phyloP scores from a whole-genome alignment of 2,888 invertebrate genomes.

The Hydriomena furcata region DNA sequence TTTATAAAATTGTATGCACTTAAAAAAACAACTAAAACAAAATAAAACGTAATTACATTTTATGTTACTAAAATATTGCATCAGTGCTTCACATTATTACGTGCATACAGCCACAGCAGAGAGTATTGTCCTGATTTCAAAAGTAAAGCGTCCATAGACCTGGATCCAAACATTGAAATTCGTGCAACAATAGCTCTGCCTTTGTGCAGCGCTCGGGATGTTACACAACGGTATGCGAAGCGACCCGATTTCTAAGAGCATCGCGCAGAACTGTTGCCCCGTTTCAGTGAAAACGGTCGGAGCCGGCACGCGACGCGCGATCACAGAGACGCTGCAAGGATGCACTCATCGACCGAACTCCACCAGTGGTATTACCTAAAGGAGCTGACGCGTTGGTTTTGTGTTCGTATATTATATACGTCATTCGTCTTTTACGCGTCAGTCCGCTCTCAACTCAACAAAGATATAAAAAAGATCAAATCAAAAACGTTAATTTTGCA shows the following conservation, averaged over 20 bases:
- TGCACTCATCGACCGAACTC: conserved; percentile 5
- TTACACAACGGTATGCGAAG: conserved; percentile 49
- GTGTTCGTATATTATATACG: no score
- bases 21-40: no score
- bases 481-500: no score
- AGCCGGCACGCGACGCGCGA: conserved; percentile 40
- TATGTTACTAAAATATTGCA: background rate
- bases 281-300: conserved; percentile 53
- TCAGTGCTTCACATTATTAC: background rate
- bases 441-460: no score
- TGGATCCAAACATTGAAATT: conserved; percentile 29
- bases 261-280: conserved; percentile 44
- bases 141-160: conserved; percentile 16
- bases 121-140: conserved; percentile 18
- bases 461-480: no score
- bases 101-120: background rate
- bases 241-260: conserved; percentile 58
- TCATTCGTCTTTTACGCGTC: no score
- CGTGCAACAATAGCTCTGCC: conserved; percentile 40
- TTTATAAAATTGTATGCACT: no score
- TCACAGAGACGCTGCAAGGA: background rate
- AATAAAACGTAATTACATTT: no score
- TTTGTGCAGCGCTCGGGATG: conserved; percentile 41
- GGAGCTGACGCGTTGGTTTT: no score
- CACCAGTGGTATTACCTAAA: no score